A percentile compares a stretch with the other conserved stretches of the same genome.
These are phyloP conservation scores for Sporophila hypoxantha DNA, from an alignment of 2,113 vertebrate genomes.

Conservation along the genomic window DNA sequence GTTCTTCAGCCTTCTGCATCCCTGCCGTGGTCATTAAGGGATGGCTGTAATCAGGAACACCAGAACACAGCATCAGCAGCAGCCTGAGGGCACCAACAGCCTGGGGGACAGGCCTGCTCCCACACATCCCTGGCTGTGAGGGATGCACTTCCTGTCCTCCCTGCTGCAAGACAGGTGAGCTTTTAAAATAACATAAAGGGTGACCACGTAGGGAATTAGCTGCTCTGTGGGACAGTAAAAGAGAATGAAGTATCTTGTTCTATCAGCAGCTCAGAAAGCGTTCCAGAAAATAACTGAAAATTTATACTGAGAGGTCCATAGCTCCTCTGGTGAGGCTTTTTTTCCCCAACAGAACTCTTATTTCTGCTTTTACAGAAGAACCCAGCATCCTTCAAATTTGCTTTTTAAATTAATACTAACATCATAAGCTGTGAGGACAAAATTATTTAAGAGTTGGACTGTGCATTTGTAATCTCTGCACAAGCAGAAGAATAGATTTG, in stretches of 20 bases:
- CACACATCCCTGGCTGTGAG: neutral
- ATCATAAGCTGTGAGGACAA: neutral
- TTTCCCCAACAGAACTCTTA: neutral
- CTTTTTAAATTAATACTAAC: neutral
- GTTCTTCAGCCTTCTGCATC: neutral
- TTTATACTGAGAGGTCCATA: neutral
- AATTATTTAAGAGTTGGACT: neutral
- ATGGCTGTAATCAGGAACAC: neutral
- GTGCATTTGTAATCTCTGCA: neutral
- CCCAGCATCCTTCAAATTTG: neutral
- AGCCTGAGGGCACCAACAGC: neutral
- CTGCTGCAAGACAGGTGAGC: neutral
- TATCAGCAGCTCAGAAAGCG: neutral
- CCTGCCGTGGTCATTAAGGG: neutral
- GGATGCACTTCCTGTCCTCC: neutral
- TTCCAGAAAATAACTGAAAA: neutral
- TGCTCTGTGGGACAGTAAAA: neutral
- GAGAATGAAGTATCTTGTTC: neutral
- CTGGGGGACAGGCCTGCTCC: neutral
- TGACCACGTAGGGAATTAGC: neutral
- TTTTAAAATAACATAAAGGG: neutral
- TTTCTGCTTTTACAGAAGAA: neutral
- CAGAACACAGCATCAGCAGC: neutral
- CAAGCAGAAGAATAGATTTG: neutral
- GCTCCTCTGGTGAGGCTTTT: accelerated